Base-by-base conservation (phyloP, 2,113 vertebrate species). In the Pardalotus punctatus region DNA sequence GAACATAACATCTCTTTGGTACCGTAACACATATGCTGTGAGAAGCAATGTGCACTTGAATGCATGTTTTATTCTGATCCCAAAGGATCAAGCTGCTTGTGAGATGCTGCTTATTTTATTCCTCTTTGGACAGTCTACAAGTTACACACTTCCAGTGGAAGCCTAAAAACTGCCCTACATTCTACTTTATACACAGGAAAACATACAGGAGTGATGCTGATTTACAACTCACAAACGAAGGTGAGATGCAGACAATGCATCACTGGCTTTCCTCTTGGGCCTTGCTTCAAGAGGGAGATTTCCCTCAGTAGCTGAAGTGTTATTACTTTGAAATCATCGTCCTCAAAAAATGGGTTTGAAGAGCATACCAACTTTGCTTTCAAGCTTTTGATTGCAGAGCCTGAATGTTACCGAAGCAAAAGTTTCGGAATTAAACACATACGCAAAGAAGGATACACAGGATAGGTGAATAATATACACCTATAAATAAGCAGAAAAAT, bases 401-500 rank as follows among this genome's bases (percentile, higher is more conserved):
- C 8, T 43, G 50, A 74, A 51, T 3, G 47, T 21, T 81, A 91
- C 31, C 1, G 27, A 67, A 86, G 85, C 24, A 50, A 51, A 67
- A 73, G 47, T 86, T 92, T 77, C 47, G 35, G 66, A 85, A 94
- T 81, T 90, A 96, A 91, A 93, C 65, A 40, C 43, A 23, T 20
- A 93, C 7, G 35, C 74, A 91, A 65, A 94, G 82, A 60, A 76
- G 70, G 88, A 89, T 81, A 71, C 71, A 82, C 67, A 91, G 76
- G 65, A 79, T 0, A 77, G 66, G 95, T 83, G 73, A 97, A 97
- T 96, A 94, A 94, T 93, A 81, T 31, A 67, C 69, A 77, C 81
- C 93, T 95, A 96, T 94, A 96, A 95, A 96, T 94, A 96, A 97
- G 96, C 58, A 90, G 90, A 90, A 96, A 96, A 94, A 94, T 82